A percentile compares a stretch with the other conserved stretches of the same genome.
phyloP scores from a whole-genome alignment of 2,113 vertebrate species.

The Microtus pennsylvanicus region DNA sequence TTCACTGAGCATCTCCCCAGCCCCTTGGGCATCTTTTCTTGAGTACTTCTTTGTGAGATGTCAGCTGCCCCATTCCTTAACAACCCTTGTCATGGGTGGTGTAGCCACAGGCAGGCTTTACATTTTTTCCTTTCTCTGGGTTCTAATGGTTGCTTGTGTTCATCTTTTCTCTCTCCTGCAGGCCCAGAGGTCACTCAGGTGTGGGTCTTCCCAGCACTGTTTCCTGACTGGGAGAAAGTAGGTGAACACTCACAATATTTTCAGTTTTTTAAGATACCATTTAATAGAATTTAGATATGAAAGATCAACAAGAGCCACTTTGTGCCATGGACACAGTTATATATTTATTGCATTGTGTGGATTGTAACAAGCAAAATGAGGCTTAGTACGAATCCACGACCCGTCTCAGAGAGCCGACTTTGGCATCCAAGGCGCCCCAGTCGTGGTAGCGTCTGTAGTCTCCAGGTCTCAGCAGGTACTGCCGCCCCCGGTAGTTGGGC shows the following conservation, averaged over 20 bases:
- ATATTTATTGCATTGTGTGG: slow-evolving; percentile 59
- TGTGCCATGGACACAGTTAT: slow-evolving; percentile 33
- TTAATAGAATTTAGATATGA: slow-evolving; percentile 2
- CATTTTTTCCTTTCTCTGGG: background rate
- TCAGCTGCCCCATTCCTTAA: background rate
- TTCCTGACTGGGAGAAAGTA: background rate
- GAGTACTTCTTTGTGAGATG: background rate
- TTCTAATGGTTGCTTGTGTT: background rate
- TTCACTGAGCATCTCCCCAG: background rate
- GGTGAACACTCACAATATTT: background rate
- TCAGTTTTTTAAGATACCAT: background rate
- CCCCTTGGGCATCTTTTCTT: background rate
- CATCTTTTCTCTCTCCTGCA: background rate
- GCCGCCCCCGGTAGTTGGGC: background rate
- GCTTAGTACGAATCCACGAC: slow-evolving; percentile 57
- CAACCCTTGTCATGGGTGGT: background rate
- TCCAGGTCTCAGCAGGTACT: background rate
- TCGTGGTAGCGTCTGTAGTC: background rate
- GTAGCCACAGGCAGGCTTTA: background rate
- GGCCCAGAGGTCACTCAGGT: background rate
- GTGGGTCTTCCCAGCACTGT: background rate
- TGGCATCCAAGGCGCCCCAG: slow-evolving; percentile 79
- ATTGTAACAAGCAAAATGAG: slow-evolving; percentile 28
- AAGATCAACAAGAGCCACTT: slow-evolving; percentile 43
- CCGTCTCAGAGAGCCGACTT: slow-evolving; percentile 66